phyloP scores from a whole-genome alignment of 2,888 invertebrate genomes.

The Himalopsyche kuldschensis region DNA sequence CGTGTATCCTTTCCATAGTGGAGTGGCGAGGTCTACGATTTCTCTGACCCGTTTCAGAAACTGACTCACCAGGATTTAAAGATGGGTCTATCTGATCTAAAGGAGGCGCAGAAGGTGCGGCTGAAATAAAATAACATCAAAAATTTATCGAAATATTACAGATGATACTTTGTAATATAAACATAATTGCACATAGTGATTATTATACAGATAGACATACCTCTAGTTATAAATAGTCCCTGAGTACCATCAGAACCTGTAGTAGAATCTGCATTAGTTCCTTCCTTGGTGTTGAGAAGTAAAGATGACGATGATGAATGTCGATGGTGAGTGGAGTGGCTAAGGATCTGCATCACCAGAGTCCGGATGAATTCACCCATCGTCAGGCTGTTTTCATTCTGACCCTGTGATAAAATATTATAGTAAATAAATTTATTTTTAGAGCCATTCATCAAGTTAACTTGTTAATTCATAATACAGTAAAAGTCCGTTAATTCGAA shows the following conservation, averaged over 20 bases:
- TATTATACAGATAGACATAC: neutral
- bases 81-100: slow-evolving; percentile 12
- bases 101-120: slow-evolving; percentile 33
- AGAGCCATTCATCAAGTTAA: too few species aligned
- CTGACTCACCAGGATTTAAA: neutral
- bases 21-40: slow-evolving; percentile 43
- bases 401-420: slow-evolving; percentile 54
- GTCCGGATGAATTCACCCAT: slow-evolving; percentile 84
- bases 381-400: slow-evolving; percentile 82
- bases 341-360: slow-evolving; percentile 80
- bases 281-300: neutral
- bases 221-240: neutral
- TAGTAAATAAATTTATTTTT: too few species aligned
- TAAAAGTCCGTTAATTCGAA: too few species aligned
- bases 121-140: neutral
- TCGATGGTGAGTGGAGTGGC: slow-evolving; percentile 62
- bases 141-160: neutral
- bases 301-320: neutral
- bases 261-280: slow-evolving; percentile 3
- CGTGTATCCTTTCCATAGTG: slow-evolving; percentile 53
- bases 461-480: too few species aligned
- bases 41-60: neutral
- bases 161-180: neutral
- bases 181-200: neutral
- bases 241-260: neutral